Percentiles rank a stretch among this genome's conserved stretches.
Conservation (phyloP, 2,888 invertebrate genomes). For the Ariolimax columbianus region DNA sequence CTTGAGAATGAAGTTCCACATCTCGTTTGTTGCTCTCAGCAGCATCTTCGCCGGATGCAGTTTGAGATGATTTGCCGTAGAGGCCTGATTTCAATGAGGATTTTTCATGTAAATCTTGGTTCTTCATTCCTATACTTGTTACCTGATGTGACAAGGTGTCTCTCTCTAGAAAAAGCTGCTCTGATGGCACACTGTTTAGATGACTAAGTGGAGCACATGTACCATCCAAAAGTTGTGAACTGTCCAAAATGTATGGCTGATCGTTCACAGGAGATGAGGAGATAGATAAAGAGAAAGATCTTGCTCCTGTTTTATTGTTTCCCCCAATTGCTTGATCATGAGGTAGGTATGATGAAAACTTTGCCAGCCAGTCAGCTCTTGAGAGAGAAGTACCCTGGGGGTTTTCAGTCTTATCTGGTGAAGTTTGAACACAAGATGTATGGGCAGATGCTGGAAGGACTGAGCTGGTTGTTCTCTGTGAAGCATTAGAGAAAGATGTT, state of each 20-base stretch:
- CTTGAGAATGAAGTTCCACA: neutral
- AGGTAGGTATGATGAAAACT: conserved; percentile 46
- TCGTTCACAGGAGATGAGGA: neutral
- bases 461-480: neutral
- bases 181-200: neutral
- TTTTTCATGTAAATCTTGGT: neutral
- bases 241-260: neutral
- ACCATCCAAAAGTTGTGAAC: neutral
- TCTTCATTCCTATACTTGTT: neutral
- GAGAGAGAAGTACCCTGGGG: conserved; percentile 18
- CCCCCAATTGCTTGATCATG: neutral
- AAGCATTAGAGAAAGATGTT: neutral
- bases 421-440: neutral
- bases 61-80: neutral
- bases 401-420: neutral
- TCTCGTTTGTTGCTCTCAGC: neutral
- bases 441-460: neutral
- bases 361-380: conserved; percentile 47
- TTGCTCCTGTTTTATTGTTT: neutral
- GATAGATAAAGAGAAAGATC: neutral
- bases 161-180: conserved; percentile 6
- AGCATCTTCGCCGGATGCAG: neutral
- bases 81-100: neutral
- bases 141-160: neutral
- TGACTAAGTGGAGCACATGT: neutral